phyloP scores from a whole-genome alignment of 30 jellyfish, hydroid and myxozoan species.

The Hydractinia echinata region DNA sequence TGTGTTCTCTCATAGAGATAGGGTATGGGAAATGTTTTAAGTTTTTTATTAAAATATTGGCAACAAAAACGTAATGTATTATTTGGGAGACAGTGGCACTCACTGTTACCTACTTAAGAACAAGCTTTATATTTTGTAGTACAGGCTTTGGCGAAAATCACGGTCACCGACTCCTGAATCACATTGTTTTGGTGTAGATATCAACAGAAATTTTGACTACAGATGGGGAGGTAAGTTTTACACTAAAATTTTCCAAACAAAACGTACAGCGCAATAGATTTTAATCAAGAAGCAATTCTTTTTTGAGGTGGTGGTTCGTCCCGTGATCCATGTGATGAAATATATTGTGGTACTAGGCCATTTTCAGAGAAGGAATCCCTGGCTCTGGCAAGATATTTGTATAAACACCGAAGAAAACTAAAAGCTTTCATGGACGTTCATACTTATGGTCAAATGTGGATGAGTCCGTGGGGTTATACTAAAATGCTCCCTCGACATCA shows the following conservation, averaged over 20 bases:
- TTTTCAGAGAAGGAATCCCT: conserved; percentile 79
- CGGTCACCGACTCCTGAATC: conserved; percentile 59
- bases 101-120: background rate
- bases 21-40: background rate
- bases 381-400: conserved; percentile 73
- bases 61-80: background rate
- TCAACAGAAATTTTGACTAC: conserved; percentile 80
- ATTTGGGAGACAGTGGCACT: background rate
- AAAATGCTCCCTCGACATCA: conserved; percentile 36
- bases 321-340: conserved; percentile 76
- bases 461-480: conserved; percentile 95
- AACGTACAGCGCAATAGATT: background rate
- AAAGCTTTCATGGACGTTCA: conserved; percentile 75
- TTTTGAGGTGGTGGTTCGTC: conserved; percentile 88
- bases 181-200: conserved; percentile 77
- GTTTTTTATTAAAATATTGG: background rate
- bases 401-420: conserved; percentile 49
- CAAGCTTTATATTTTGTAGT: conserved; percentile 23
- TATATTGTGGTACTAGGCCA: conserved; percentile 70
- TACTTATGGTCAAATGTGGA: conserved; percentile 84
- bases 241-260: background rate
- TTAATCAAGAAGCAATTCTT: background rate
- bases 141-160: conserved; percentile 81
- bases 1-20: conserved; percentile 33
- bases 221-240: conserved; percentile 91